Evolutionary conservation across 2,797 vertebrate genomes (phyloP), one percentile per base, ranked within the genome.

Genomic region (Propithecus deckenii): DNA sequence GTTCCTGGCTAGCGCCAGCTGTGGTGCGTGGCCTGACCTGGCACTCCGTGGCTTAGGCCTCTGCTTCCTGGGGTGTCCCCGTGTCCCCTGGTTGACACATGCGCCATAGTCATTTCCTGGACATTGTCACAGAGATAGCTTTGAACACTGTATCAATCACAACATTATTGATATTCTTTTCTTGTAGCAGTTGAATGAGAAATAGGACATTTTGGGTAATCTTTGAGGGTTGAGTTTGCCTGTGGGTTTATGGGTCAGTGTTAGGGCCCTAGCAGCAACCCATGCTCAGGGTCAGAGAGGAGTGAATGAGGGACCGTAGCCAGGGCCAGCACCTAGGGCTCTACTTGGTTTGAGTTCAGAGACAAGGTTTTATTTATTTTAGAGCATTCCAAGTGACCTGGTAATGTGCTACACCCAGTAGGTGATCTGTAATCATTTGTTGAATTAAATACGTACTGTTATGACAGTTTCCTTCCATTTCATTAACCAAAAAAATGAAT

Each of bases 251-350:
- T 12, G 2, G n/a, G 30, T 52, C 0, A 2, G 52, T 0, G 2
- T 50, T 4, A 41, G 28, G 30, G 28, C 4, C 35, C n/a, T 0
- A 1, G 35, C 5, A 11, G n/a, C 61, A 48, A 7, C 63, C 38
- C 72, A 5, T 4, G 5, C 59, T 69, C 15, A 0, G 3, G 15
- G 23, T 20, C 2, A 2, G 5, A 2, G 55, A 11, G 0, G 7
- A 65, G 1, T 5, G 20, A 11, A 4, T 9, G 35, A 72, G 15
- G 0, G 7, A 12, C n/a, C 10, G 1, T 35, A 32, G 20, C 74
- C 50, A 20, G 15, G 57, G 13, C 32, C 46, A 28, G 9, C n/a
- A 50, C 38, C 63, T 32, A 43, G 22, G n/a, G 15, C 35, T 76
- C 38, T 55, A 12, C 32, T 22, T 63, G 7, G 4, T 59, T 52